phyloP scores from a whole-genome alignment of 2,797 vertebrate genomes.

The Pseudochaenichthys georgianus region DNA sequence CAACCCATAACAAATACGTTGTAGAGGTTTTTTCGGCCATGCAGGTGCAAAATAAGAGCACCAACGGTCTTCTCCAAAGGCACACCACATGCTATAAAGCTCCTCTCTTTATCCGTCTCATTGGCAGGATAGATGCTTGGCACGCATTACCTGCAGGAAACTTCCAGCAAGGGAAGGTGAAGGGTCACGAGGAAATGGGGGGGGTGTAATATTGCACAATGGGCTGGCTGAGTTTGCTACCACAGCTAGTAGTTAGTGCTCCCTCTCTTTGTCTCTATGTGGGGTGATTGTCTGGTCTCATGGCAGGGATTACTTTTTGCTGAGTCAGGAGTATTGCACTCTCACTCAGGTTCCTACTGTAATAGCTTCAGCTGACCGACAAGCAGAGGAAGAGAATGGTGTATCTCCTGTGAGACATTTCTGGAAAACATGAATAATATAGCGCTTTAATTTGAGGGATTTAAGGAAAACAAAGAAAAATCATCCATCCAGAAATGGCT shows the following conservation, averaged over 20 bases:
- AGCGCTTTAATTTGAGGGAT: conserved; percentile 30
- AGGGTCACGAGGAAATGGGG: conserved; percentile 75
- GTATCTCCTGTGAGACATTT: conserved; percentile 9
- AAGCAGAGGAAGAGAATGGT: conserved; percentile 51
- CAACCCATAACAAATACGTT: neutral
- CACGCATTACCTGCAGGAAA: conserved; percentile 63
- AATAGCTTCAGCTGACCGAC: conserved; percentile 52
- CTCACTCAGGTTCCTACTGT: conserved; percentile 51
- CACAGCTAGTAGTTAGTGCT: conserved; percentile 58
- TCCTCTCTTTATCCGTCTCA: neutral
- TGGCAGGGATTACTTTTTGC: conserved; percentile 65
- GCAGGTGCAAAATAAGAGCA: conserved; percentile 2
- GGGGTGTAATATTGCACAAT: conserved; percentile 72
- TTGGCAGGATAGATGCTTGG: conserved; percentile 37
- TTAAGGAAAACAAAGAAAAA: conserved; percentile 13
- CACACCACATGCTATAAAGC: neutral
- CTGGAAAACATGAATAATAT: conserved; percentile 50
- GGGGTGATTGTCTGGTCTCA: conserved; percentile 52
- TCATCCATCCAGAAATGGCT: neutral
- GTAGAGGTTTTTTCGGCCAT: neutral
- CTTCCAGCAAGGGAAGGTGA: conserved; percentile 58
- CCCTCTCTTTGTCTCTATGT: conserved; percentile 43
- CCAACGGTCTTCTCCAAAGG: neutral
- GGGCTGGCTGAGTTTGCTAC: conserved; percentile 54
- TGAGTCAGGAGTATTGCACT: conserved; percentile 56